These are phyloP conservation scores for Callyntrura sp. DNA, from an alignment of 2,888 invertebrate genomes.

Conservation along the genomic window DNA sequence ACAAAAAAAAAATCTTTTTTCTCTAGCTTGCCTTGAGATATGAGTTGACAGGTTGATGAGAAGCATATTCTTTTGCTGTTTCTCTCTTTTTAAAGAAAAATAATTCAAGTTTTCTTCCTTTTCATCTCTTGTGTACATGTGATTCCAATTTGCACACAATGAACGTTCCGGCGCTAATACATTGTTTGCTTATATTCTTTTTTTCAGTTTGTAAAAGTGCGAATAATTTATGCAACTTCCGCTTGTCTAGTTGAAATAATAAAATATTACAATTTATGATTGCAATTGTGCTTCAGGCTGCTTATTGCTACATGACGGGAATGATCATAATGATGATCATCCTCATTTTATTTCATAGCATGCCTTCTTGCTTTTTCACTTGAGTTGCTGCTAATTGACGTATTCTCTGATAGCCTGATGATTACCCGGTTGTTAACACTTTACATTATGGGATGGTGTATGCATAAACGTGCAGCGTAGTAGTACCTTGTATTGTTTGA, in stretches of 20 bases:
- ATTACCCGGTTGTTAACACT: constrained; percentile 39
- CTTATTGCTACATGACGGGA: constrained; percentile 2
- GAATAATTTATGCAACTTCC: constrained; percentile 75
- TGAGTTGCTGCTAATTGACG: constrained; percentile 64
- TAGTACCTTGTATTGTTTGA: too few relatives aligned
- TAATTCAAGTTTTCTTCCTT: neutral
- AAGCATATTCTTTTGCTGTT: constrained; percentile 49
- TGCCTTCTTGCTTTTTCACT: too few relatives aligned
- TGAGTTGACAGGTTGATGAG: constrained; percentile 77
- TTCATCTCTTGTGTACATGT: constrained; percentile 23
- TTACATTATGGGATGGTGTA: too few relatives aligned
- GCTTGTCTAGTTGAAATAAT: constrained; percentile 60
- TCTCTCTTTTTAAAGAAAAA: constrained; percentile 2
- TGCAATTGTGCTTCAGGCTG: constrained; percentile 32
- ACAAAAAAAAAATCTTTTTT: neutral
- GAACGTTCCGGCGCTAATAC: neutral
- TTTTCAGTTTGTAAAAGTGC: too few relatives aligned
- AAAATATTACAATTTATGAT: constrained; percentile 49
- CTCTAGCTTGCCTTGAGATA: constrained; percentile 54
- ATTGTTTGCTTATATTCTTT: too few relatives aligned
- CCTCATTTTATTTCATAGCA: neutral
- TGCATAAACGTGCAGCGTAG: too few relatives aligned
- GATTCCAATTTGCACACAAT: constrained; percentile 67
- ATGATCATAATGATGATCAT: neutral
- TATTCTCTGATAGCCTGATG: constrained; percentile 23